These are phyloP conservation scores for Caenorhabditis sp. DNA, from an alignment of 2,888 invertebrate genomes.

Conservation along the genomic window DNA sequence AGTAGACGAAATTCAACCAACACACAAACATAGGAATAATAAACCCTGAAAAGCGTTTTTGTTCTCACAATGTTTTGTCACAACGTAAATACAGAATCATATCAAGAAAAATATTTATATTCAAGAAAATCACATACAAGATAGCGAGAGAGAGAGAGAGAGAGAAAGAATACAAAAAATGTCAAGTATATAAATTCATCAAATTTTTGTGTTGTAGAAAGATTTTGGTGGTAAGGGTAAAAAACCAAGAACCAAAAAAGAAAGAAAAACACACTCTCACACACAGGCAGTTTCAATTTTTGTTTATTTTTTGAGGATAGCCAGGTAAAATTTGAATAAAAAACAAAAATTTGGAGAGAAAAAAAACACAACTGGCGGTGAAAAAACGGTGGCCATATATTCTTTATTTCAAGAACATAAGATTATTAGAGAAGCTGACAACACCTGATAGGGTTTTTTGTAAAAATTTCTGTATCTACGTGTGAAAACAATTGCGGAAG, in stretches of 20 bases:
- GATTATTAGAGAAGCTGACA: conserved; percentile 6
- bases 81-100: background rate
- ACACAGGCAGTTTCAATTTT: conserved; percentile 35
- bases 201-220: background rate
- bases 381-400: background rate
- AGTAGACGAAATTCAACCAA: background rate
- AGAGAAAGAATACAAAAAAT: background rate
- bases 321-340: background rate
- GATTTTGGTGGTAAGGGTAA: background rate
- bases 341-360: background rate
- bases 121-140: conserved; percentile 1
- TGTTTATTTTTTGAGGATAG: background rate
- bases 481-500: background rate
- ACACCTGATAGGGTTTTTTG: background rate
- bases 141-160: background rate
- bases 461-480: background rate
- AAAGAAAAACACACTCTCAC: conserved; percentile 37
- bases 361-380: background rate
- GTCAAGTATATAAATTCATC: background rate
- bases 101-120: conserved; percentile 2
- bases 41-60: background rate
- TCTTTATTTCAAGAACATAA: background rate
- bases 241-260: conserved; percentile 15
- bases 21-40: background rate
- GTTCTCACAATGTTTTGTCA: background rate